phyloP scores from a whole-genome alignment of 2,888 invertebrate species.

The Epinotia bilunana region DNA sequence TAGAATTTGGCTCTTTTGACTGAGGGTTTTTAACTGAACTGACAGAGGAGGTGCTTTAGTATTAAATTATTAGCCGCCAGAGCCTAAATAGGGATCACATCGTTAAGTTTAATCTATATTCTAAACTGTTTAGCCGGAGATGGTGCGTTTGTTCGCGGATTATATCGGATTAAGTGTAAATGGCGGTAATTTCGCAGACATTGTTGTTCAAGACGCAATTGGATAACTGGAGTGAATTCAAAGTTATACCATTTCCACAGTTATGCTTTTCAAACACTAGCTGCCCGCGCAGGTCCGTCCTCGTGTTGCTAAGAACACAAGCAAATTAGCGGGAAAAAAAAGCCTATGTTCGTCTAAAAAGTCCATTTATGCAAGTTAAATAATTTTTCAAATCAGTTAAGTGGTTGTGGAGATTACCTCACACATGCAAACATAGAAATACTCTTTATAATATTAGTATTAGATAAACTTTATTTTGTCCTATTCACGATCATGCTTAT shows the following conservation, averaged over 20 bases:
- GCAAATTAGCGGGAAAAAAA: too few species aligned
- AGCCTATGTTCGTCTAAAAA: too few species aligned
- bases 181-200: conserved; percentile 68
- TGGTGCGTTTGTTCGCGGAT: conserved; percentile 65
- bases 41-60: conserved; percentile 10
- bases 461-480: too few species aligned
- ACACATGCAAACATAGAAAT: too few species aligned
- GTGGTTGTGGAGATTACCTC: too few species aligned
- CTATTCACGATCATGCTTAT: too few species aligned
- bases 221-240: conserved; percentile 28
- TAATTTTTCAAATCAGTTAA: too few species aligned
- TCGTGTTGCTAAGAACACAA: too few species aligned
- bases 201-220: conserved; percentile 51
- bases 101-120: conserved; percentile 78
- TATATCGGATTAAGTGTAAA: conserved; percentile 72
- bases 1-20: neutral
- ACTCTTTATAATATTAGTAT: too few species aligned
- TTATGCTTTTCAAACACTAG: neutral
- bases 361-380: too few species aligned
- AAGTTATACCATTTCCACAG: neutral
- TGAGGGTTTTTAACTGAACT: conserved; percentile 22
- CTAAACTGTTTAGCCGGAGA: conserved; percentile 69
- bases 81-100: conserved; percentile 72
- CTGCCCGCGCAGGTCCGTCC: too few species aligned
- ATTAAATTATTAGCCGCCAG: conserved; percentile 61